These are phyloP conservation scores for Epinephelus cyanopodus DNA, from an alignment of 2,113 vertebrate species.

Conservation along the genomic window DNA sequence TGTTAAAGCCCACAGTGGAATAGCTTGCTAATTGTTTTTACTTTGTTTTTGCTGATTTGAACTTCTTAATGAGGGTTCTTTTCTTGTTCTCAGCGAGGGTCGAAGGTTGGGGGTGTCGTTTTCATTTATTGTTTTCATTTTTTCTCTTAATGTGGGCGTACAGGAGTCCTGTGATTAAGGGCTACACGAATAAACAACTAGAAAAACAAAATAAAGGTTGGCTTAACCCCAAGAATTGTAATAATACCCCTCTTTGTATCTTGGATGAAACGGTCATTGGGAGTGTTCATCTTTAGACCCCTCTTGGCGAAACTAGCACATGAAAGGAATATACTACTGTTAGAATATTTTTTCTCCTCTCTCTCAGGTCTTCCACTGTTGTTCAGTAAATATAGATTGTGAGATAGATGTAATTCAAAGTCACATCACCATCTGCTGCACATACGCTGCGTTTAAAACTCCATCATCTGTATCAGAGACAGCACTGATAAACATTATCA, in stretches of 20 bases:
- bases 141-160: neutral
- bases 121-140: slow-evolving; percentile 36
- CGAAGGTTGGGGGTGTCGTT: slow-evolving; percentile 25
- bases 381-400: slow-evolving; percentile 11
- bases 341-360: neutral
- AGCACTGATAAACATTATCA: slow-evolving; percentile 40
- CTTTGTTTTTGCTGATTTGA: slow-evolving; percentile 53
- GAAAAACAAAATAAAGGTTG: slow-evolving; percentile 12
- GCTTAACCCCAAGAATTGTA: slow-evolving; percentile 6
- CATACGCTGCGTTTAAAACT: slow-evolving; percentile 24
- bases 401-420: slow-evolving; percentile 41
- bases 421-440: slow-evolving; percentile 34
- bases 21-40: slow-evolving; percentile 59
- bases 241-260: slow-evolving; percentile 20
- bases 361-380: neutral
- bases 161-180: slow-evolving; percentile 39
- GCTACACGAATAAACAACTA: slow-evolving; percentile 28
- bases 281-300: slow-evolving; percentile 18
- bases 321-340: slow-evolving; percentile 7
- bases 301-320: neutral
- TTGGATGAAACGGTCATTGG: slow-evolving; percentile 10
- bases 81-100: slow-evolving; percentile 17
- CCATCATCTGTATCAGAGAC: slow-evolving; percentile 37
- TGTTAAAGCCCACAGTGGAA: slow-evolving; percentile 46
- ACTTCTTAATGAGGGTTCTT: slow-evolving; percentile 43